Evolutionary conservation across 2,797 vertebrate species (phyloP).

Genomic region (Discoglossus pictus): DNA sequence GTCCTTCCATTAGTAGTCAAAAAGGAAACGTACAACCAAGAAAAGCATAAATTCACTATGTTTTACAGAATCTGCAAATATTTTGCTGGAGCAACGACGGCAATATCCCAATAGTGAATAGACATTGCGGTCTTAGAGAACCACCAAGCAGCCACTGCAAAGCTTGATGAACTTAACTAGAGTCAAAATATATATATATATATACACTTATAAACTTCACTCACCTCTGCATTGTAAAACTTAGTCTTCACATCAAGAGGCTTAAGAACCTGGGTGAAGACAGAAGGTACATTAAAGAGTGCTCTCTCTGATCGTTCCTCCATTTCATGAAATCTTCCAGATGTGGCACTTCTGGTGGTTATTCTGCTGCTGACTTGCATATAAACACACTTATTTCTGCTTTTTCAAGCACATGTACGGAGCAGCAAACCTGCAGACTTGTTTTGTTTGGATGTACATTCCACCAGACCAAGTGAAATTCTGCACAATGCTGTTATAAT

Average conservation of each 20-base stretch:
- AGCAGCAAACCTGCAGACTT: not conserved
- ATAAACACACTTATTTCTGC: not conserved
- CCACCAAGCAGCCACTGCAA: too few species aligned
- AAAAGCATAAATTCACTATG: too few species aligned
- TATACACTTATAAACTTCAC: too few species aligned
- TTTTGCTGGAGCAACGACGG: too few species aligned
- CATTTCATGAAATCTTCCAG: constrained; percentile 12
- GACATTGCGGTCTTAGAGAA: too few species aligned
- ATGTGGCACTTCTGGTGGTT: not conserved
- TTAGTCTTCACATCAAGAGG: constrained; percentile 98
- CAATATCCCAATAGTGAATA: too few species aligned
- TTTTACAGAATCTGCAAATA: too few species aligned
- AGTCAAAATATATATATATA: too few species aligned
- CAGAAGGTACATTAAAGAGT: constrained; percentile 73
- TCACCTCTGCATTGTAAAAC: constrained; percentile 98
- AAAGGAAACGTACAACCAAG: too few species aligned
- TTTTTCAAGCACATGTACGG: not conserved
- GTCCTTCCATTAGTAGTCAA: too few species aligned
- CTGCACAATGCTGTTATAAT: constrained; percentile 14
- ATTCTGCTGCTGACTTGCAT: not conserved
- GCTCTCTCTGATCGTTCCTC: constrained; percentile 34
- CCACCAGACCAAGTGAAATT: constrained; percentile 1
- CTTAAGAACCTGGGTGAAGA: constrained; percentile 92
- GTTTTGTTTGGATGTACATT: not conserved
- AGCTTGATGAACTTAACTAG: too few species aligned